Base-by-base conservation (phyloP, 2,797 vertebrate genomes). In the Platalea minor region DNA sequence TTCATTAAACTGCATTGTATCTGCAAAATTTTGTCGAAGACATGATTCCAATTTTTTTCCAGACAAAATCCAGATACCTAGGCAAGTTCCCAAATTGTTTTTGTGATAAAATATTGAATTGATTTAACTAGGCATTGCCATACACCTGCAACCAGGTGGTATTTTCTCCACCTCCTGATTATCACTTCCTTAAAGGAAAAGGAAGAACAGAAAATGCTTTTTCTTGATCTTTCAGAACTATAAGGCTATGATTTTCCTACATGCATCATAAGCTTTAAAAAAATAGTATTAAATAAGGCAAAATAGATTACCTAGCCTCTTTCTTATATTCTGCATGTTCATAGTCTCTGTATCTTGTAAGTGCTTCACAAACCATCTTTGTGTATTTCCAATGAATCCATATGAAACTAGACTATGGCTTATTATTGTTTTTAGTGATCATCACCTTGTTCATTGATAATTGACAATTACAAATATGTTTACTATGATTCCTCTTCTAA, bases 101-200 rank as follows among this genome's bases (percentile, higher is more conserved):
- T 60, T 20, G 3, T 59, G 17, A 59, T 35, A 54, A 65, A 85
- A 11, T 7, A 54, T 12, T 46, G 6, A 45, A 53, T 24, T 29
- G 11, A 67, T 73, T 77, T 45, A 57, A 17, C 9, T 6, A 29
- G 5, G 9, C 23, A 23, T 37, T 65, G 16, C 8, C 39, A 74
- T 1, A 1, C 29, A 13, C 2, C 17, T 81, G 8, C n/a, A 61
- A 70, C 0, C 5, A 59, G 23, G 18, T 60, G 4, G 0, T 14
- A 26, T 59, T 65, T 64, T 51, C 19, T 82, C 8, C 64, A 1
- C 24, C 11, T 77, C 10, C 26, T 68, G 33, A 37, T 46, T 60
- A 65, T 17, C 11, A 39, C 8, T 39, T 87, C 28, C 41, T 56
- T 28, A 45, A 50, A 50, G 16, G 41, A 77, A 65, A 35, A 41